Conservation (phyloP, 2,113 vertebrate species). For the Antigone vipio region DNA sequence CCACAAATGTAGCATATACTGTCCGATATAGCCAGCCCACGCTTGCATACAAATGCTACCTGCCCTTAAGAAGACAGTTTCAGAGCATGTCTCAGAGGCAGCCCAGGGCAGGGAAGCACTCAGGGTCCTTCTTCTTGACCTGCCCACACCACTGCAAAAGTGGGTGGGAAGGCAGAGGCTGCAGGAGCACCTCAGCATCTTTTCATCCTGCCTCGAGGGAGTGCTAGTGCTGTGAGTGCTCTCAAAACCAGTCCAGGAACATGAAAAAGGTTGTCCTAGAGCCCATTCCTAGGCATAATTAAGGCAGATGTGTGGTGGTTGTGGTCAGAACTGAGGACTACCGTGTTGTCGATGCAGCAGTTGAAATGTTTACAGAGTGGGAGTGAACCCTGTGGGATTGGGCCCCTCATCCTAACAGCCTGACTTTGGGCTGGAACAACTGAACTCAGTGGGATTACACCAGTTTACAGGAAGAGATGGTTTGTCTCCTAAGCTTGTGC, state of each 20-base stretch:
- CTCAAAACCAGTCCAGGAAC: background rate
- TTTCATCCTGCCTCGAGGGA: background rate
- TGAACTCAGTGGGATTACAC: background rate
- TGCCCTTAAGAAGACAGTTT: background rate
- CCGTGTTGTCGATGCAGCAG: background rate
- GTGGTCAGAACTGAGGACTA: background rate
- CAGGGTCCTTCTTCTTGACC: background rate
- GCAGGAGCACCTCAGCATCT: background rate
- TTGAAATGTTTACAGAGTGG: background rate
- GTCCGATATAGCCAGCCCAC: background rate
- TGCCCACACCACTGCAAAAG: background rate
- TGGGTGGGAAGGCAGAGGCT: background rate
- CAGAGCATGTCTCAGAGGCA: background rate
- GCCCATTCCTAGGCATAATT: background rate
- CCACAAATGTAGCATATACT: background rate
- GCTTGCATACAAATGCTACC: background rate
- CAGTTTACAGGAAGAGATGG: background rate
- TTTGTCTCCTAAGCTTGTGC: background rate
- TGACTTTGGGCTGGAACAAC: background rate
- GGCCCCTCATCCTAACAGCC: background rate
- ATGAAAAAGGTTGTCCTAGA: background rate
- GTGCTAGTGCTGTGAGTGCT: background rate
- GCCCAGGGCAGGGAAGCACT: background rate
- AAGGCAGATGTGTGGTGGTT: background rate
- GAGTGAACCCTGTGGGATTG: background rate